Conservation (phyloP, 2,888 invertebrate genomes). For the Metacarcinus magister region DNA sequence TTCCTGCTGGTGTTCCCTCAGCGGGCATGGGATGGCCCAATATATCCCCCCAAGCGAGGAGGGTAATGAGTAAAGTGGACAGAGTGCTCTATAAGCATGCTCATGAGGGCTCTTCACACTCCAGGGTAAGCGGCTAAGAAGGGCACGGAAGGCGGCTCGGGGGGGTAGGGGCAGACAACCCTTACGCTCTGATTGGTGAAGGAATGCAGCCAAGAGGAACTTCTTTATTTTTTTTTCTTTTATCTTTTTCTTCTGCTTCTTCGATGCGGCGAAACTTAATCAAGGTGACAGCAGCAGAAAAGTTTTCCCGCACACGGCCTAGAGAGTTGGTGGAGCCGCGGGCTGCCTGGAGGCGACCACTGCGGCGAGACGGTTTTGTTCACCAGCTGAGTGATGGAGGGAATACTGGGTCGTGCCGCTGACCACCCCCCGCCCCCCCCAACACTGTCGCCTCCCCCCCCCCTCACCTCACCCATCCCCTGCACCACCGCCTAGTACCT, state of each 20-base stretch:
- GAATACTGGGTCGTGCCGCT: background rate
- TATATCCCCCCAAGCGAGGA: background rate
- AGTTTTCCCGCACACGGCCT: conserved; percentile 28
- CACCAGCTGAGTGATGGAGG: conserved; percentile 7
- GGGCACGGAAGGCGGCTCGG: background rate
- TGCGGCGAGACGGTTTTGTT: conserved; percentile 5
- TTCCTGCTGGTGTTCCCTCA: background rate
- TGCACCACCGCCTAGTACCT: background rate
- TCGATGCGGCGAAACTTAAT: conserved; percentile 39
- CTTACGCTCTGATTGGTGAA: background rate
- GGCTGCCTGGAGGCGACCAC: background rate
- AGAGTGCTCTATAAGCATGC: background rate
- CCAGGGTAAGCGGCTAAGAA: background rate
- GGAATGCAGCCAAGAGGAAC: background rate
- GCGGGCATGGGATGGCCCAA: background rate
- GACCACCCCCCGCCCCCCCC: background rate
- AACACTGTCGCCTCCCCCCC: background rate
- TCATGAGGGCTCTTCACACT: background rate
- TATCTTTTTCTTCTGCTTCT: background rate
- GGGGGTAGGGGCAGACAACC: background rate
- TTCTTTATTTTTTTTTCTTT: background rate
- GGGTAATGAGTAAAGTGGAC: conserved; percentile 19
- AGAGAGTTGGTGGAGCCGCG: background rate
- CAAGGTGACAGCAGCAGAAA: conserved; percentile 30
- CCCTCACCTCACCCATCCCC: background rate